A percentile compares a stretch with the other conserved stretches of the same genome.
Conservation (phyloP, 2,888 invertebrate species). For the Caenorhabditis sp. region DNA sequence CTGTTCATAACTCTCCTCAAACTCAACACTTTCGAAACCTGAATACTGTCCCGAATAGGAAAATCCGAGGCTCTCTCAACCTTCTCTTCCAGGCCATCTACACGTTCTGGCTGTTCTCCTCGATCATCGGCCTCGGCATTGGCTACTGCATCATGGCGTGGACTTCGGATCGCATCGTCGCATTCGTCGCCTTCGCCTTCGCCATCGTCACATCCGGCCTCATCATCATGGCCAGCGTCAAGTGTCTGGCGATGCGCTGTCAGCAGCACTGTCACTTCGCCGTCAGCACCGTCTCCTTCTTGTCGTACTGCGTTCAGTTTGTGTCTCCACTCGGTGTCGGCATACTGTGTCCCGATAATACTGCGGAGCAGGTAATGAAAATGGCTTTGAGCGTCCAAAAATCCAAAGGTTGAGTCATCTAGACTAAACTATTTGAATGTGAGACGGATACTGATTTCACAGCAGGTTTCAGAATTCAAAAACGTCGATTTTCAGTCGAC, state of each 20-base stretch:
- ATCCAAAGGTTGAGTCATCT: too few relatives aligned
- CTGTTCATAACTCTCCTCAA: too few relatives aligned
- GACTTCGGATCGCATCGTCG: slow-evolving; percentile 57
- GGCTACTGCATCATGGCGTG: slow-evolving; percentile 70
- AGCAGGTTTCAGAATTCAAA: too few relatives aligned
- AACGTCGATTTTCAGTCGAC: too few relatives aligned
- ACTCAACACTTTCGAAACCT: too few relatives aligned
- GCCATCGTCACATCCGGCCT: slow-evolving; percentile 72
- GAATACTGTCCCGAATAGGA: too few relatives aligned
- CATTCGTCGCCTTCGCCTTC: slow-evolving; percentile 70
- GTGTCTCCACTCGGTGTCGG: slow-evolving; percentile 66
- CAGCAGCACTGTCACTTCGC: slow-evolving; percentile 72
- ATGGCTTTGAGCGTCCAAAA: too few relatives aligned
- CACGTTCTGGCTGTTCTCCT: slow-evolving; percentile 59
- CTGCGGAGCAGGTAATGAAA: slow-evolving; percentile 65
- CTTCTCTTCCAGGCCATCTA: slow-evolving; percentile 43
- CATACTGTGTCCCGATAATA: slow-evolving; percentile 65
- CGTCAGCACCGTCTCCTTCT: slow-evolving; percentile 61
- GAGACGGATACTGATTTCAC: too few relatives aligned
- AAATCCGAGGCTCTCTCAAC: background rate
- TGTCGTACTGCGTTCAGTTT: slow-evolving; percentile 63
- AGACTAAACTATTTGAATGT: too few relatives aligned
- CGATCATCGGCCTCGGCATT: slow-evolving; percentile 62
- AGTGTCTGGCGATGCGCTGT: slow-evolving; percentile 70
- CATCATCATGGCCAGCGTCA: slow-evolving; percentile 74